Evolutionary conservation across 1,140 invertebrate species (phyloP), one percentile per base, ranked within the genome.

Genomic region (Muscidifurax raptorellus): DNA sequence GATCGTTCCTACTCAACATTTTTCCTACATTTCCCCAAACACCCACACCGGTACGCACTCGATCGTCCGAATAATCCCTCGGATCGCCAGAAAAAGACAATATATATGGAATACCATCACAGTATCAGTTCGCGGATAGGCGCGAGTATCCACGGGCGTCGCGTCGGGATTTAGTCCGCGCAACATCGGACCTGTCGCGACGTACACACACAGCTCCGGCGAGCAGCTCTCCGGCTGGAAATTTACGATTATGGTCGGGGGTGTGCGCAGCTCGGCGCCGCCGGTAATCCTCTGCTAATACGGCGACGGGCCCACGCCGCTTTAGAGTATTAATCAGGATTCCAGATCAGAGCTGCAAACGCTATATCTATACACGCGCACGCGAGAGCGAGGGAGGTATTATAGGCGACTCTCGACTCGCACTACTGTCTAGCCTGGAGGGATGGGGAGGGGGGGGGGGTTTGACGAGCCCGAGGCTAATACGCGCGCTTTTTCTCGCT

Each of bases 241-340:
- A 80, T 80, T 80, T 80, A 71, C 25, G 79, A 80, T 80, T 72
- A 80, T 72, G 40, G 28, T 59, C 1, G 1, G 18, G 64, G 13
- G 22, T 6, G 12, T n/a, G n/a, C 2, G 44, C 15, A 25, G 32
- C 22, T 18, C 25, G 18, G 28, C 52, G 74, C 10, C 22, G n/a
- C 9, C 30, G 28, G 32, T 84, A 84, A 84, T 66, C 64, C 82
- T 84, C 75, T 28, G 66, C 75, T 84, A 84, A 84, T 83, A 77
- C 52, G 82, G n/a, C 7, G 22, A 28, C 30, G 66, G 10, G 67
- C 7, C 6, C 80, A 12, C 47, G 44, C 80, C 40, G 12, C n/a
- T 75, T 74, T 32, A 32, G 80, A 72, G 71, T 82, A 82, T 82
- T 82, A 82, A 82, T 82, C 80, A 72, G 80, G 80, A 82, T 82